A percentile compares a stretch with the other conserved stretches of the same genome.
Conservation (phyloP, 2,888 invertebrate genomes). For the Acrobasis repandana region DNA sequence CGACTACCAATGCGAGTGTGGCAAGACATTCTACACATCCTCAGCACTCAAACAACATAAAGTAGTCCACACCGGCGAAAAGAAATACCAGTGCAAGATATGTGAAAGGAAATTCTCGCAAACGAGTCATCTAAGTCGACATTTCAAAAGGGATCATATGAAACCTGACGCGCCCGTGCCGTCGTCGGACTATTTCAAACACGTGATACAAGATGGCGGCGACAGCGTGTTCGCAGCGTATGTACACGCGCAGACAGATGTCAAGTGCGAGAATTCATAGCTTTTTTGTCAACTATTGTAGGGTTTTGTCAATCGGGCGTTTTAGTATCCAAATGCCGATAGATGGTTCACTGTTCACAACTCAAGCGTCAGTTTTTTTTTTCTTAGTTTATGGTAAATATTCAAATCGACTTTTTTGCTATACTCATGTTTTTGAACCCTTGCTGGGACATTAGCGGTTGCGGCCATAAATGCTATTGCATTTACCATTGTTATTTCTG, state of each 20-base stretch:
- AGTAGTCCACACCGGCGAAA: conserved; percentile 74
- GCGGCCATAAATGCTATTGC: too few species aligned
- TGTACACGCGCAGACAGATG: conserved; percentile 24
- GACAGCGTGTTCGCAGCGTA: conserved; percentile 34
- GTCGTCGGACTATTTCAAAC: conserved; percentile 58
- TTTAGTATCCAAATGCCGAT: too few species aligned
- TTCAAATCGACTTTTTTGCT: too few species aligned
- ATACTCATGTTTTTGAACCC: too few species aligned
- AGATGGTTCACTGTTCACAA: too few species aligned
- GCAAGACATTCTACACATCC: conserved; percentile 74
- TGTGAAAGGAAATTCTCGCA: conserved; percentile 74
- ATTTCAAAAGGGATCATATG: conserved; percentile 70
- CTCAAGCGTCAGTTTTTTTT: too few species aligned
- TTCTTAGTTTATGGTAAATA: too few species aligned
- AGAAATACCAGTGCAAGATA: conserved; percentile 73
- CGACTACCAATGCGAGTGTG: conserved; percentile 74
- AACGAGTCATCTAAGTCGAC: conserved; percentile 69
- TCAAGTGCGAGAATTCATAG: conserved; percentile 56
- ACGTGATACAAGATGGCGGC: conserved; percentile 46
- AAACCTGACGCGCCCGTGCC: conserved; percentile 64
- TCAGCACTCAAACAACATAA: conserved; percentile 72
- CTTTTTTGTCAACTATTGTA: conserved; percentile 17
- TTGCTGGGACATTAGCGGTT: too few species aligned
- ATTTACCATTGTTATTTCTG: too few species aligned
- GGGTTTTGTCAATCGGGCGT: too few species aligned